Base-by-base conservation (phyloP, 1,140 invertebrate genomes). In the Sycophaga agraensis region DNA sequence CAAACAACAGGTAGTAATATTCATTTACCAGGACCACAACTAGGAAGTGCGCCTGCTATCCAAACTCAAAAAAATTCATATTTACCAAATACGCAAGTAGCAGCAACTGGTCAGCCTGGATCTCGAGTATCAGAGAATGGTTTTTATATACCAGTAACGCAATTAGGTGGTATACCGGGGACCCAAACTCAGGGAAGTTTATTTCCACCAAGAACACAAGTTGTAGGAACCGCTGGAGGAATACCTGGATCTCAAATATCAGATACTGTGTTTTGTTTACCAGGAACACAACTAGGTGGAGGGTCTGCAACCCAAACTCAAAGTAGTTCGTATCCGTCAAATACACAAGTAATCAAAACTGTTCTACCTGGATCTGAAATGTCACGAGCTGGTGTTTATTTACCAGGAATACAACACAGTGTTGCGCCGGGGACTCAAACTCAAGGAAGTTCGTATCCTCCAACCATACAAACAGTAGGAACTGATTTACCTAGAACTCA, bases 61-160 rank as follows among this genome's bases (percentile, higher is more conserved):
- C 17, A 35, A 24, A 45, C 19, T 14, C n/a, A 26, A 34, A 42
- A 8, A 46, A 16, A 16, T 39, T 1, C 9, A 19, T 42, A 42
- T 42, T 7, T 6, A 21, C 40, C 40, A 9, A 42, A 42, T 28
- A 34, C 43, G 53, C 55, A 55, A 59, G 24, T 40, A 56, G 43
- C 19, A 7, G 14, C n/a, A 28, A 28, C 12, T 16, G 34, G 21
- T 12, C 11, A 5, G 2, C n/a, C 22, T 49, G 34, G 43, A 22
- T 19, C 5, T 24, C 57, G 42, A 48, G 4, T 7, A 5, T 11
- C 57, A 24, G 31, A 22, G 14, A 16, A 26, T 1, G 24, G 42
- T 45, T 26, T 22, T 16, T 68, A 65, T 40, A 66, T 46, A 34
- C 62, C 67, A 58, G 66, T 56, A 40, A 57, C 37, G 21, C 56